phyloP scores from a whole-genome alignment of 2,888 invertebrate genomes.

The Hemistola chrysoprasaria region DNA sequence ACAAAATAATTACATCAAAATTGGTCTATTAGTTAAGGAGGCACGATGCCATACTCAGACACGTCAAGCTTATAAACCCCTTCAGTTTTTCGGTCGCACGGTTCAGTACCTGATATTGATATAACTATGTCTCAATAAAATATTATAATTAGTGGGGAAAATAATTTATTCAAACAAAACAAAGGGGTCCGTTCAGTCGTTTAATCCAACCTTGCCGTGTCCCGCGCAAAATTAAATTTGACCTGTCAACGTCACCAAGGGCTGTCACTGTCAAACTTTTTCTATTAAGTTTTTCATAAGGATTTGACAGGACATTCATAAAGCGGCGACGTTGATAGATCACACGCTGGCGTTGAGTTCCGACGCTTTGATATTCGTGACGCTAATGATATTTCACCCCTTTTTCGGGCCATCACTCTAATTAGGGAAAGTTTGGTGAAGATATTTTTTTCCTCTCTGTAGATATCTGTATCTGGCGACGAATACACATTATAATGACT shows the following conservation, averaged over 20 bases:
- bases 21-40: too few relatives aligned
- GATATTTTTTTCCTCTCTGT: neutral
- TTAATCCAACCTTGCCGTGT: constrained; percentile 38
- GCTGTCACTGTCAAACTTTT: constrained; percentile 73
- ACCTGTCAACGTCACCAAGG: constrained; percentile 59
- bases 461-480: too few relatives aligned
- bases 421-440: constrained; percentile 5
- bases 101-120: too few relatives aligned
- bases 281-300: constrained; percentile 78
- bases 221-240: constrained; percentile 63
- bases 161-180: constrained; percentile 14
- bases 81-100: too few relatives aligned
- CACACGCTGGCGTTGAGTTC: constrained; percentile 30
- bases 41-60: too few relatives aligned
- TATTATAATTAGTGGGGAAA: too few relatives aligned
- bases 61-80: too few relatives aligned
- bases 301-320: constrained; percentile 76
- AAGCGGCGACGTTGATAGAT: constrained; percentile 70
- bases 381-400: constrained; percentile 30
- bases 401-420: constrained; percentile 10
- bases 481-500: too few relatives aligned
- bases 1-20: too few relatives aligned
- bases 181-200: constrained; percentile 26
- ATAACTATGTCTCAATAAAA: too few relatives aligned
- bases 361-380: constrained; percentile 29